These are phyloP conservation scores for Sitodiplosis mosellana DNA, from an alignment of 1,140 invertebrate species.

Conservation along the genomic window DNA sequence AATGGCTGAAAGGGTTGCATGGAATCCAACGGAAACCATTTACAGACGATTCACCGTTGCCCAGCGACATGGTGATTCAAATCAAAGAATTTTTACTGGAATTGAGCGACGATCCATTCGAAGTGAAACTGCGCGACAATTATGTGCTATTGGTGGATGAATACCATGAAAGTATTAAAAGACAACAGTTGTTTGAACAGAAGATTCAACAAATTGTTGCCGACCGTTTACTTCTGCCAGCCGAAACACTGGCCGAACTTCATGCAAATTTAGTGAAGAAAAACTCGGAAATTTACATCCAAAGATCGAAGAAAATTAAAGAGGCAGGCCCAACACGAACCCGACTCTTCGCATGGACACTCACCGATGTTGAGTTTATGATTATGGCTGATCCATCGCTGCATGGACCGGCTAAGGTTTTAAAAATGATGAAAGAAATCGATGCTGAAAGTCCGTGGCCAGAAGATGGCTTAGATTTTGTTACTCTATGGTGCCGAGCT, in stretches of 20 bases:
- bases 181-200: constrained; percentile 75
- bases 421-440: constrained; percentile 53
- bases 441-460: constrained; percentile 79
- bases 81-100: constrained; percentile 71
- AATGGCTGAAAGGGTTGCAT: constrained; percentile 79
- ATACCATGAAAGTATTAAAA: constrained; percentile 83
- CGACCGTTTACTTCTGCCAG: constrained; percentile 62
- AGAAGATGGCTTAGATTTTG: constrained; percentile 76
- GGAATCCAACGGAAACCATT: constrained; percentile 48
- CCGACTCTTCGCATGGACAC: constrained; percentile 60
- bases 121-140: constrained; percentile 88
- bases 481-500: constrained; percentile 79
- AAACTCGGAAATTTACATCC: constrained; percentile 89
- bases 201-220: constrained; percentile 51
- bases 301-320: constrained; percentile 69
- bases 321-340: constrained; percentile 49
- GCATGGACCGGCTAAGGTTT: constrained; percentile 63
- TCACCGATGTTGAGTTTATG: constrained; percentile 61
- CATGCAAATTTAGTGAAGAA: constrained; percentile 70
- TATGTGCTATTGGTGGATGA: constrained; percentile 93
- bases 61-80: constrained; percentile 75
- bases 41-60: constrained; percentile 45
- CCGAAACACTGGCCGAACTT: constrained; percentile 75
- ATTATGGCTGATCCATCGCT: constrained; percentile 71
- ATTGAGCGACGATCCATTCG: constrained; percentile 94